Percentiles rank a stretch among this genome's conserved stretches.
phyloP scores from a whole-genome alignment of 2,888 invertebrate species.

The Melieria crassipennis region DNA sequence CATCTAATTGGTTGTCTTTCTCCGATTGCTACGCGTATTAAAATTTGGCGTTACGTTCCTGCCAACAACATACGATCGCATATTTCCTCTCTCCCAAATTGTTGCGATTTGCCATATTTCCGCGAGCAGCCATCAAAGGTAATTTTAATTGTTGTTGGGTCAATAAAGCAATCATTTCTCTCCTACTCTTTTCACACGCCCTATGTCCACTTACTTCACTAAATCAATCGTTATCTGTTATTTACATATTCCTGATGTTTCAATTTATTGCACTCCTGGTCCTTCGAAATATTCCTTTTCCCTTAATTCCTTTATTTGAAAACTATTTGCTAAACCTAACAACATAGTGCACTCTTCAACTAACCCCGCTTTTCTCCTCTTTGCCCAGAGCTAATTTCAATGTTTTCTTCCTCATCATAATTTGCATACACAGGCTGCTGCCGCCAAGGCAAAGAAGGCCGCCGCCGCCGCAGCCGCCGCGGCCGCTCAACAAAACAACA shows the following conservation, averaged over 20 bases:
- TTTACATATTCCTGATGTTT: too few relatives aligned
- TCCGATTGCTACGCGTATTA: too few relatives aligned
- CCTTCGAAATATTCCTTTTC: not conserved
- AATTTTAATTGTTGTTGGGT: constrained; percentile 36
- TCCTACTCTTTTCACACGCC: too few relatives aligned
- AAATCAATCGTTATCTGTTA: too few relatives aligned
- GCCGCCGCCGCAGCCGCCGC: constrained; percentile 52
- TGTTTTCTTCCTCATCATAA: not conserved
- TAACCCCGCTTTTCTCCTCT: not conserved
- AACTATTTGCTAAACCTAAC: not conserved
- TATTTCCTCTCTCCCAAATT: too few relatives aligned
- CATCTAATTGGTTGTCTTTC: too few relatives aligned
- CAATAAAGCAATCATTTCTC: not conserved
- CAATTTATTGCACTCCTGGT: too few relatives aligned
- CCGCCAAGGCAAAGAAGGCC: constrained; percentile 64
- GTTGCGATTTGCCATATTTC: not conserved
- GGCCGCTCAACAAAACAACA: constrained; percentile 52
- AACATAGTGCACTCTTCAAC: not conserved
- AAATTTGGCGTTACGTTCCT: too few relatives aligned
- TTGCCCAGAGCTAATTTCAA: not conserved
- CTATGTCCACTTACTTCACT: too few relatives aligned
- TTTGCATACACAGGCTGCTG: constrained; percentile 55
- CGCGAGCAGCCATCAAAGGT: constrained; percentile 59
- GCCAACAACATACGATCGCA: too few relatives aligned
- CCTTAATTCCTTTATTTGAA: constrained; percentile 13